Evolutionary conservation across 2,888 invertebrate genomes (phyloP).

Genomic region (Eugnorisma glareosa): DNA sequence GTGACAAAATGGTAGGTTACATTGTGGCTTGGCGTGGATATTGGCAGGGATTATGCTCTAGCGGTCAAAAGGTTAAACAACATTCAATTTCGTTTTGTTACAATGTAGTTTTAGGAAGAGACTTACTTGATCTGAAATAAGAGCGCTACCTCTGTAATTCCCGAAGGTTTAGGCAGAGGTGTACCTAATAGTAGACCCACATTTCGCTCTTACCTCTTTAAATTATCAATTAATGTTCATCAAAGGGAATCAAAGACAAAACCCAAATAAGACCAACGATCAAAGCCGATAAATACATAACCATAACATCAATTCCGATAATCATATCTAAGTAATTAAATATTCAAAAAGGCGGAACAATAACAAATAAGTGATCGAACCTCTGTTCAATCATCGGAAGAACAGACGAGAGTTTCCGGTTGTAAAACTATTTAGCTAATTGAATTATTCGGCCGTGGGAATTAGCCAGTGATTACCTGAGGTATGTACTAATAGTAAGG

Average conservation of each 20-base stretch:
- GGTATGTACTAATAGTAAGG: background rate
- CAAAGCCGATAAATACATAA: background rate
- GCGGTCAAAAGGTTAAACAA: too few species aligned
- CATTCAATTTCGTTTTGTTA: background rate
- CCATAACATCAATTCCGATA: background rate
- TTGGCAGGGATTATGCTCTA: too few species aligned
- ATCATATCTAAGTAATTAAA: background rate
- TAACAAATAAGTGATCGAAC: slow-evolving; percentile 21
- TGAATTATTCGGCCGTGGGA: slow-evolving; percentile 46
- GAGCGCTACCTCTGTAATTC: background rate
- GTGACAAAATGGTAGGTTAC: too few species aligned
- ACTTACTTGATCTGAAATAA: background rate
- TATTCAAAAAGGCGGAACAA: slow-evolving; percentile 38
- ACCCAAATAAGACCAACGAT: background rate
- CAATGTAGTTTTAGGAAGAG: background rate
- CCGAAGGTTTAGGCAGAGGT: background rate
- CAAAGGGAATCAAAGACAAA: background rate
- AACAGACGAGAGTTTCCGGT: slow-evolving; percentile 23
- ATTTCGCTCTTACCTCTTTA: background rate
- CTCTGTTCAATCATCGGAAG: slow-evolving; percentile 15
- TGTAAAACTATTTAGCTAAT: slow-evolving; percentile 49
- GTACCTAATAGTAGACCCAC: background rate
- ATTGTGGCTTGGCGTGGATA: too few species aligned
- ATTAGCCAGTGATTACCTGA: slow-evolving; percentile 6
- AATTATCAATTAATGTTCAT: background rate